These are phyloP conservation scores for Polyploca ridens DNA, from an alignment of 2,888 invertebrate genomes.

Conservation along the genomic window DNA sequence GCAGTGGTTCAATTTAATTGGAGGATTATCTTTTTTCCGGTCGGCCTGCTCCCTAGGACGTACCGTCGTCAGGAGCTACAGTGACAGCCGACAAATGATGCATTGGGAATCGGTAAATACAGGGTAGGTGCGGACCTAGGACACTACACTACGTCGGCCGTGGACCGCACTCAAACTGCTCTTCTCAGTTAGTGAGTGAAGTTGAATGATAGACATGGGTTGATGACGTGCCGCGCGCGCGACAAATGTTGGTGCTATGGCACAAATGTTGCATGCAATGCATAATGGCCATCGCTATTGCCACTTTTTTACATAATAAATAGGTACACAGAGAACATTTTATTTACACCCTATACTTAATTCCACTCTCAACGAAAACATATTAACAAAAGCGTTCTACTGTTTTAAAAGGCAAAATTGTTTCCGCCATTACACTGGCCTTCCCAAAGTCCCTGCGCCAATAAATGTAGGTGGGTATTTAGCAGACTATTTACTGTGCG, in stretches of 20 bases:
- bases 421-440: slow-evolving; percentile 73
- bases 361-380: slow-evolving; percentile 25
- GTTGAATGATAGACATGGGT: slow-evolving; percentile 10
- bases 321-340: too few relatives aligned
- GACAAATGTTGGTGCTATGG: not conserved
- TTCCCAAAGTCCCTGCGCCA: slow-evolving; percentile 69
- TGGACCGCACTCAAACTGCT: slow-evolving; percentile 27
- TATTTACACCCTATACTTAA: not conserved
- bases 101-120: slow-evolving; percentile 50
- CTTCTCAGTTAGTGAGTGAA: slow-evolving; percentile 16
- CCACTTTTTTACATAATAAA: not conserved
- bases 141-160: slow-evolving; percentile 15
- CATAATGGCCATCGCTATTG: not conserved
- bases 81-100: slow-evolving; percentile 78
- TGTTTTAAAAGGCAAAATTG: slow-evolving; percentile 77
- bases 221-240: not conserved
- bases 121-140: slow-evolving; percentile 23
- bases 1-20: slow-evolving; percentile 79
- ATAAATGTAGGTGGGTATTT: slow-evolving; percentile 83
- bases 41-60: slow-evolving; percentile 46
- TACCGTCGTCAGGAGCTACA: slow-evolving; percentile 72
- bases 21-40: slow-evolving; percentile 76
- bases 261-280: not conserved
- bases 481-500: slow-evolving; percentile 81
- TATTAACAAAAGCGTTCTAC: slow-evolving; percentile 62